A percentile compares a stretch with the other conserved stretches of the same genome.
Conservation (phyloP, 2,797 vertebrate genomes). For the Sebastes cheni region DNA sequence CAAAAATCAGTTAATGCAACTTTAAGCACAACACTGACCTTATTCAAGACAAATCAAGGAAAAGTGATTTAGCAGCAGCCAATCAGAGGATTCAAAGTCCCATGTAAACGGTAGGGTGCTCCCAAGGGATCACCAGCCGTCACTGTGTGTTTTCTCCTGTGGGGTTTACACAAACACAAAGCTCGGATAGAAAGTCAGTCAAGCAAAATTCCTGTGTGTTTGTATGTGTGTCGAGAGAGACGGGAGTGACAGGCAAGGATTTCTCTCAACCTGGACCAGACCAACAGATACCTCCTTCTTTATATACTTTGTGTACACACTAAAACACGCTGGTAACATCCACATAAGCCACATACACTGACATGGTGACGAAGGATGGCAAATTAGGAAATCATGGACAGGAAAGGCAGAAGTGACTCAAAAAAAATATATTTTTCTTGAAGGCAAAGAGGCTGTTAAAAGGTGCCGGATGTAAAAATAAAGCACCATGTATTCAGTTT, state of each 20-base stretch:
- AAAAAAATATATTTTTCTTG: background rate
- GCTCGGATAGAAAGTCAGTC: constrained; percentile 31
- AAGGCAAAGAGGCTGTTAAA: background rate
- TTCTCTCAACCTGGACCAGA: constrained; percentile 28
- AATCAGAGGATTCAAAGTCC: constrained; percentile 27
- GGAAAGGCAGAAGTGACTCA: background rate
- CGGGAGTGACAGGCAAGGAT: constrained; percentile 46
- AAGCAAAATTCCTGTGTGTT: constrained; percentile 38
- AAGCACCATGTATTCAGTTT: constrained; percentile 11
- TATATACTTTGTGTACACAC: constrained; percentile 27
- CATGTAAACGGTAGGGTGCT: constrained; percentile 36
- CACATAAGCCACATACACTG: constrained; percentile 2
- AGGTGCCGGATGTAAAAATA: background rate
- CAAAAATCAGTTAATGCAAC: background rate
- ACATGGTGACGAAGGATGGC: background rate
- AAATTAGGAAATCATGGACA: background rate
- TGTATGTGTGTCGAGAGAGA: constrained; percentile 17
- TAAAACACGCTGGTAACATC: constrained; percentile 14
- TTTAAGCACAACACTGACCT: fast-evolving
- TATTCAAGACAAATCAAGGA: background rate
- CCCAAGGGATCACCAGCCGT: constrained; percentile 24
- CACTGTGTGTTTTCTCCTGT: constrained; percentile 31
- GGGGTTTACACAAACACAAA: constrained; percentile 65
- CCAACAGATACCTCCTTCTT: constrained; percentile 29
- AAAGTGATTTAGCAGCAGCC: constrained; percentile 28